These are phyloP conservation scores for Lacanobia oleracea DNA, from an alignment of 2,888 invertebrate genomes.

Conservation along the genomic window DNA sequence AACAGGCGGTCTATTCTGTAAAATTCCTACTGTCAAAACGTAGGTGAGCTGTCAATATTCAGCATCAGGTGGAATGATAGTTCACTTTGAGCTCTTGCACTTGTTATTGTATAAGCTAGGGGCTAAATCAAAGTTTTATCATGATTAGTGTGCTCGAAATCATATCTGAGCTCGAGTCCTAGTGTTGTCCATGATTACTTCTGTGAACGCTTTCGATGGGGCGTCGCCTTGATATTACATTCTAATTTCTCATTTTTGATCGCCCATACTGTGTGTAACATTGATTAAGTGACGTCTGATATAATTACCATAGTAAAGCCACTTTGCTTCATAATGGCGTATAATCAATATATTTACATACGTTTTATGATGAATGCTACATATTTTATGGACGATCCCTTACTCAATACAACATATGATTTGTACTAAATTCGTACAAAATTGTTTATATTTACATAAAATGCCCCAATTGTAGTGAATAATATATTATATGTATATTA, in stretches of 20 bases:
- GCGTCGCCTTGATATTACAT: slow-evolving; percentile 55
- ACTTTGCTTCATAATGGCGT: background rate
- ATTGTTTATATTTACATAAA: slow-evolving; percentile 59
- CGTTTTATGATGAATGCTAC: slow-evolving; percentile 11
- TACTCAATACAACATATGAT: slow-evolving; percentile 34
- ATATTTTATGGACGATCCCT: slow-evolving; percentile 33
- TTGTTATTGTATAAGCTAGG: slow-evolving; percentile 23
- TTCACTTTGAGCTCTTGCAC: too few relatives aligned
- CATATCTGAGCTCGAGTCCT: slow-evolving; percentile 15
- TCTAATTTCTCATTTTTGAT: slow-evolving; percentile 28
- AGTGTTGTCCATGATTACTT: slow-evolving; percentile 27
- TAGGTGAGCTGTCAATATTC: too few relatives aligned
- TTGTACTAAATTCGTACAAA: slow-evolving; percentile 55
- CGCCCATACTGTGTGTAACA: slow-evolving; percentile 29
- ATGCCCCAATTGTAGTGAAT: slow-evolving; percentile 66
- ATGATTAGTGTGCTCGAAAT: slow-evolving; percentile 36
- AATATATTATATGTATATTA: slow-evolving; percentile 56
- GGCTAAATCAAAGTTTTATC: slow-evolving; percentile 12
- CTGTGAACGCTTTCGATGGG: slow-evolving; percentile 50
- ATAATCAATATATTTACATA: too few relatives aligned
- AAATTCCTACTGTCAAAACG: too few relatives aligned
- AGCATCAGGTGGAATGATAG: too few relatives aligned
- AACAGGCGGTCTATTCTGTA: too few relatives aligned
- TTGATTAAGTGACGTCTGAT: background rate
- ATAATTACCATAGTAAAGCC: background rate